phyloP scores from a whole-genome alignment of 2,888 invertebrate genomes.

The Podotricha telesiphe region DNA sequence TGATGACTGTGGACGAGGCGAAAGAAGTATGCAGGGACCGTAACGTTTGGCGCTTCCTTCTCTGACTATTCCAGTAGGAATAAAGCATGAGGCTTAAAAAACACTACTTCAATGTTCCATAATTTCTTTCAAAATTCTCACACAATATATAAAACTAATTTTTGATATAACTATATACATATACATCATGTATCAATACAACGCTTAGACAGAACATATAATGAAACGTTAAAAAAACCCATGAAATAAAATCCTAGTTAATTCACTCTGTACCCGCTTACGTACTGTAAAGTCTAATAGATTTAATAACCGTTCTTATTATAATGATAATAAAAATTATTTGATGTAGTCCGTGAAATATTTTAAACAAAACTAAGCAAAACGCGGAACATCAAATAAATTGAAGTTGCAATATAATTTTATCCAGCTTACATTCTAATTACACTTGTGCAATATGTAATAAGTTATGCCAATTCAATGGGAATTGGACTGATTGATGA shows the following conservation, averaged over 20 bases:
- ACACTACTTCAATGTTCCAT: slow-evolving; percentile 45
- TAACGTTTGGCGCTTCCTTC: too few relatives aligned
- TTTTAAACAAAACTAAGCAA: too few relatives aligned
- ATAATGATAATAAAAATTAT: too few relatives aligned
- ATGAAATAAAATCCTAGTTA: background rate
- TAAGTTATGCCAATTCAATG: background rate
- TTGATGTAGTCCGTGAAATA: too few relatives aligned
- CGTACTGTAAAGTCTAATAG: background rate
- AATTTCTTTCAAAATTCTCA: slow-evolving; percentile 22
- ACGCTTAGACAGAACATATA: background rate
- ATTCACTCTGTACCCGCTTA: too few relatives aligned
- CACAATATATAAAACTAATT: slow-evolving; percentile 4
- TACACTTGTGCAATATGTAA: background rate
- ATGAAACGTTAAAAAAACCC: background rate
- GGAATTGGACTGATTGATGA: background rate
- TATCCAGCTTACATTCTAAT: background rate
- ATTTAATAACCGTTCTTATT: too few relatives aligned
- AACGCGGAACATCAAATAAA: too few relatives aligned
- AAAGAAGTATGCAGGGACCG: too few relatives aligned
- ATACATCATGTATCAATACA: background rate
- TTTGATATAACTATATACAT: background rate
- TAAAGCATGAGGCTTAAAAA: too few relatives aligned
- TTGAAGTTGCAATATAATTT: too few relatives aligned
- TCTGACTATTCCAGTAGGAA: too few relatives aligned
- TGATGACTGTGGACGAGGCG: too few relatives aligned